Conservation (phyloP, 37 sponge, comb jelly and placozoan species). For the Amphimedon queenslandica region DNA sequence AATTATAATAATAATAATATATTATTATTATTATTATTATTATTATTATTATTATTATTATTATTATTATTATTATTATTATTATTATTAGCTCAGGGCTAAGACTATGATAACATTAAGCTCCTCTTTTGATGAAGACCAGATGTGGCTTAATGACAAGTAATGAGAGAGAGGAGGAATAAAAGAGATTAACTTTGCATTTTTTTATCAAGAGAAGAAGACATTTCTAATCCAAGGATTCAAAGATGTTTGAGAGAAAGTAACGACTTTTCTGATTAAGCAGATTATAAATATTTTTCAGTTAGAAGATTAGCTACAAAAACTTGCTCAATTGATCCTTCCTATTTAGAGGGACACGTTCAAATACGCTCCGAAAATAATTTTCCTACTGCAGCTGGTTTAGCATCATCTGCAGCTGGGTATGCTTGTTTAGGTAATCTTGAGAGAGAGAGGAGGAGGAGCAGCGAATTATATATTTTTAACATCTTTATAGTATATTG, state of each 20-base stretch:
- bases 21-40: too few relatives aligned
- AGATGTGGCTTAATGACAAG: constrained; percentile 84
- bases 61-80: too few relatives aligned
- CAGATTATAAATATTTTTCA: neutral
- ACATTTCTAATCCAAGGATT: constrained; percentile 42
- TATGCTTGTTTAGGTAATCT: constrained; percentile 93
- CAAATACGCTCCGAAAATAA: constrained; percentile 90
- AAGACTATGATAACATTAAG: constrained; percentile 60
- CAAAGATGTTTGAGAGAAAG: constrained; percentile 56
- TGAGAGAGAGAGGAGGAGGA: too few relatives aligned
- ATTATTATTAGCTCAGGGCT: constrained; percentile 39
- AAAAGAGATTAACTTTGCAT: neutral
- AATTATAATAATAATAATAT: neutral
- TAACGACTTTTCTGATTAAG: constrained; percentile 4
- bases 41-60: too few relatives aligned
- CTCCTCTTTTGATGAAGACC: constrained; percentile 38
- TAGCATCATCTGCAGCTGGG: constrained; percentile 99
- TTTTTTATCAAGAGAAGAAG: constrained; percentile 51
- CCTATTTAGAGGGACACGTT: constrained; percentile 5
- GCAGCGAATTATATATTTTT: neutral
- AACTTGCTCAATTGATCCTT: neutral
- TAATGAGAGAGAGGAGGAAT: neutral
- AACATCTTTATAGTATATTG: constrained; percentile 19
- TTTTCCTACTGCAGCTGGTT: constrained; percentile 98
- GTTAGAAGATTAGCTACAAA: neutral